Evolutionary conservation across 2,797 vertebrate genomes (phyloP).

Genomic region (Geranospiza caerulescens): DNA sequence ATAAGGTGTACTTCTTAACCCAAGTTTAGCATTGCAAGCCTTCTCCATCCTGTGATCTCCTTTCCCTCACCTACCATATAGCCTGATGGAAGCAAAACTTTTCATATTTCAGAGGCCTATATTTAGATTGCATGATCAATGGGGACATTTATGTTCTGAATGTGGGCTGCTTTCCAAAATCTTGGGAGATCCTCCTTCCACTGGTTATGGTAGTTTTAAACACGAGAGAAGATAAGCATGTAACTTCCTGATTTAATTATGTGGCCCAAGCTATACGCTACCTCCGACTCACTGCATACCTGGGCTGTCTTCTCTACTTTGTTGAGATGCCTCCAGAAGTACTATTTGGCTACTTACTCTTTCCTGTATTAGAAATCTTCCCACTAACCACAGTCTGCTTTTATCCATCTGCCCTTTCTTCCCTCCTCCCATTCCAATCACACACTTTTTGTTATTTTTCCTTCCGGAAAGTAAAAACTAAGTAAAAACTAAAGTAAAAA

Average conservation of each 20-base stretch:
- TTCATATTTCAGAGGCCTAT: not conserved
- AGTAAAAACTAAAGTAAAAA: too few relatives aligned
- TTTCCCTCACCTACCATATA: not conserved
- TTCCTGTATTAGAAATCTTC: not conserved
- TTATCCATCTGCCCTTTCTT: not conserved
- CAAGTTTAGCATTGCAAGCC: not conserved
- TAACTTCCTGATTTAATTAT: not conserved
- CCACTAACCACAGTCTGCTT: not conserved
- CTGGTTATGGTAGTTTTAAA: not conserved
- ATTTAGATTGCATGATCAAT: not conserved
- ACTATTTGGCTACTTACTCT: not conserved
- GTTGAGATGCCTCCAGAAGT: not conserved
- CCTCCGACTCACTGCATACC: not conserved
- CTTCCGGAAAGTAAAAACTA: not conserved
- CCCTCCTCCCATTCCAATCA: not conserved
- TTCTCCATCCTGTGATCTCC: not conserved
- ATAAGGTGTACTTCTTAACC: not conserved
- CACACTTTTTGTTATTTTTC: not conserved
- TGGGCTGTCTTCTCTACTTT: not conserved
- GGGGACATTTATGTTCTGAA: not conserved
- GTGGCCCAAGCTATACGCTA: not conserved
- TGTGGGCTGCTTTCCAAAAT: not conserved
- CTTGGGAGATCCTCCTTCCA: not conserved
- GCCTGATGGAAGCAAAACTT: not conserved
- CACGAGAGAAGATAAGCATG: not conserved